These are phyloP conservation scores for Catostomus latipinnis DNA, from an alignment of 2,797 vertebrate genomes.

Conservation along the genomic window DNA sequence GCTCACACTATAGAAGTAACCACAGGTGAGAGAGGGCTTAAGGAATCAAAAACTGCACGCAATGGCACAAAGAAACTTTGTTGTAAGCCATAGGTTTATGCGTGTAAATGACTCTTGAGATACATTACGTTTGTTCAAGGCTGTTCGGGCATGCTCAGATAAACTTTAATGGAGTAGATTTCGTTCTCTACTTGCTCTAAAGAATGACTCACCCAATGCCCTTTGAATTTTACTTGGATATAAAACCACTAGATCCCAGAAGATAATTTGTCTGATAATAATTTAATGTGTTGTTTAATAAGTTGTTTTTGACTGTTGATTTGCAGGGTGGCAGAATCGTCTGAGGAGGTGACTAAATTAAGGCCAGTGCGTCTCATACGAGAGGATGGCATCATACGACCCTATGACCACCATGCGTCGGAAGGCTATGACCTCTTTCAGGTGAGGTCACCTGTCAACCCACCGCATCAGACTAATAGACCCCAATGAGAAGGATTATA, in stretches of 20 bases:
- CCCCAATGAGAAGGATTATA: not conserved
- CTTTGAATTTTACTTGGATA: slow-evolving; percentile 13
- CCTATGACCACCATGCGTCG: slow-evolving; percentile 86
- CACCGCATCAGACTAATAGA: not conserved
- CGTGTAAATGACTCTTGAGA: slow-evolving; percentile 14
- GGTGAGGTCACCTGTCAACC: slow-evolving; percentile 72
- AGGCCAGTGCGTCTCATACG: slow-evolving; percentile 89
- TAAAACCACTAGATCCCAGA: not conserved
- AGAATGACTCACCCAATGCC: slow-evolving; percentile 14
- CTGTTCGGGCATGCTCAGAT: slow-evolving; percentile 19
- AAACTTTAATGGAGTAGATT: slow-evolving; percentile 21
- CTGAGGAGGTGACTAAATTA: slow-evolving; percentile 90
- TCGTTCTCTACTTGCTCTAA: slow-evolving; percentile 2
- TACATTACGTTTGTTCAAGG: slow-evolving; percentile 27
- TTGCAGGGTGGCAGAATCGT: slow-evolving; percentile 89
- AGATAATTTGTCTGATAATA: not conserved
- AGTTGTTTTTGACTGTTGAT: slow-evolving; percentile 39
- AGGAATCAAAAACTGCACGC: slow-evolving; percentile 41
- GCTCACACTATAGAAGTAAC: slow-evolving; percentile 76
- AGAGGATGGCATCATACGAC: slow-evolving; percentile 93
- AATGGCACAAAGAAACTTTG: slow-evolving; percentile 28
- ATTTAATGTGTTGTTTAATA: not conserved
- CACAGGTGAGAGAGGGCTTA: slow-evolving; percentile 73
- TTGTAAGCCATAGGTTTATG: not conserved
- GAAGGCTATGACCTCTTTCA: slow-evolving; percentile 92